Percentiles rank a stretch among this genome's conserved stretches.
Evolutionary conservation across 1,140 invertebrate species (phyloP).

Genomic region (Rhopalosiphum maidis): DNA sequence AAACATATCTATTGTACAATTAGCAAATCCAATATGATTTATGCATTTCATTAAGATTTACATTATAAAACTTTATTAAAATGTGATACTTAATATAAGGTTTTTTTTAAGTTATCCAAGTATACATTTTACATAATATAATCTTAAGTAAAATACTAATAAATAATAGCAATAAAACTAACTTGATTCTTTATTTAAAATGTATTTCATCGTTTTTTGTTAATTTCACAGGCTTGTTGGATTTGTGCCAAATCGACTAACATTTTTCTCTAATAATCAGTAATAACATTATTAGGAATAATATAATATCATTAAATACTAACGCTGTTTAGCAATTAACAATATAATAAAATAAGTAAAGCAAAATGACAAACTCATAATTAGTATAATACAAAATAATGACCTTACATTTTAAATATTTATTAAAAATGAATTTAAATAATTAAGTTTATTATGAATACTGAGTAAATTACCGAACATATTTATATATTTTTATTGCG

Average conservation of each 20-base stretch:
- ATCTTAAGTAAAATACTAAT: not conserved
- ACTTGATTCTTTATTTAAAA: not conserved
- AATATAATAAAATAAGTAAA: not conserved
- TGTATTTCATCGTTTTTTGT: not conserved
- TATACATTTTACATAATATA: not conserved
- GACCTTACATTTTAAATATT: not conserved
- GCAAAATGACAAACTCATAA: not conserved
- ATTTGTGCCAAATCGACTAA: not conserved
- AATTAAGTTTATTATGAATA: not conserved
- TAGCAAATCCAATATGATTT: not conserved
- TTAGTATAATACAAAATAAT: slow-evolving; percentile 1
- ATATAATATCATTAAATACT: not conserved
- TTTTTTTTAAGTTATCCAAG: not conserved
- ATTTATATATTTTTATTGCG: not conserved
- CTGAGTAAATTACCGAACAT: not conserved
- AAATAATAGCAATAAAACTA: not conserved
- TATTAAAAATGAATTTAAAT: not conserved
- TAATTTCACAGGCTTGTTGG: not conserved
- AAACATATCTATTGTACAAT: not conserved
- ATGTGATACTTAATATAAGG: not conserved
- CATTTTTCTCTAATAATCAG: not conserved
- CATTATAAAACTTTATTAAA: not conserved
- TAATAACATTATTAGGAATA: not conserved
- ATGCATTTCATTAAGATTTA: not conserved
- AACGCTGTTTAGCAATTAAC: not conserved